A percentile compares a stretch with the other conserved stretches of the same genome.
These are phyloP conservation scores for Stenchaetothrips biformis DNA, from an alignment of 2,888 invertebrate species.

Conservation along the genomic window DNA sequence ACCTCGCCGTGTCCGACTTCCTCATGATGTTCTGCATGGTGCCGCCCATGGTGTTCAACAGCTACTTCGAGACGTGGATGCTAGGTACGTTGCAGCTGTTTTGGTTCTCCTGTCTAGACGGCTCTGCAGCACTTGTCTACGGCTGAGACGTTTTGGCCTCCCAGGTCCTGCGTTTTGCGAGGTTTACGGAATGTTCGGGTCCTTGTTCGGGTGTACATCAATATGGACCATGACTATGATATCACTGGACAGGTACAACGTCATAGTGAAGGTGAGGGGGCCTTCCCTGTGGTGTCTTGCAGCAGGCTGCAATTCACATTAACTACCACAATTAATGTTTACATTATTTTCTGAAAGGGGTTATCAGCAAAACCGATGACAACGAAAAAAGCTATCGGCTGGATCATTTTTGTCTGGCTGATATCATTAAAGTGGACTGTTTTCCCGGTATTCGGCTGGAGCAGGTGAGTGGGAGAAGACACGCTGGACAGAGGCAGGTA, in stretches of 20 bases:
- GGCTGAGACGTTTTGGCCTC: background rate
- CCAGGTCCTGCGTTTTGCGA: slow-evolving; percentile 74
- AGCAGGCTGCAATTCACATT: no score
- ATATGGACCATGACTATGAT: slow-evolving; percentile 94
- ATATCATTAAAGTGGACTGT: slow-evolving; percentile 75
- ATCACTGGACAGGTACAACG: slow-evolving; percentile 88
- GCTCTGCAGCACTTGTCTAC: no score
- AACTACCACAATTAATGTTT: background rate
- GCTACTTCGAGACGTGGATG: slow-evolving; percentile 69
- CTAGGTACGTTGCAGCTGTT: slow-evolving; percentile 43
- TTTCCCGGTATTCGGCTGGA: slow-evolving; percentile 84
- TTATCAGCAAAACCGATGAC: slow-evolving; percentile 82
- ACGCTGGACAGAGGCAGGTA: background rate
- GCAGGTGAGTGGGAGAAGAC: slow-evolving; percentile 51
- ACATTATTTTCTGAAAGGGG: slow-evolving; percentile 47
- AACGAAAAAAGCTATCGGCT: slow-evolving; percentile 69
- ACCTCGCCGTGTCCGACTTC: slow-evolving; percentile 87
- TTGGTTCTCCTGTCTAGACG: no score
- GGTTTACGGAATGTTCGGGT: slow-evolving; percentile 80
- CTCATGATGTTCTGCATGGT: slow-evolving; percentile 82
- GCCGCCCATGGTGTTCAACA: slow-evolving; percentile 77
- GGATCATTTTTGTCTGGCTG: slow-evolving; percentile 73
- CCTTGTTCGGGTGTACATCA: slow-evolving; percentile 81
- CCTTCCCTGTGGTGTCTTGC: no score
- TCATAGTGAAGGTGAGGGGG: slow-evolving; percentile 68